Base-by-base conservation (phyloP, 2,113 vertebrate species). In the Sceloporus undulatus region DNA sequence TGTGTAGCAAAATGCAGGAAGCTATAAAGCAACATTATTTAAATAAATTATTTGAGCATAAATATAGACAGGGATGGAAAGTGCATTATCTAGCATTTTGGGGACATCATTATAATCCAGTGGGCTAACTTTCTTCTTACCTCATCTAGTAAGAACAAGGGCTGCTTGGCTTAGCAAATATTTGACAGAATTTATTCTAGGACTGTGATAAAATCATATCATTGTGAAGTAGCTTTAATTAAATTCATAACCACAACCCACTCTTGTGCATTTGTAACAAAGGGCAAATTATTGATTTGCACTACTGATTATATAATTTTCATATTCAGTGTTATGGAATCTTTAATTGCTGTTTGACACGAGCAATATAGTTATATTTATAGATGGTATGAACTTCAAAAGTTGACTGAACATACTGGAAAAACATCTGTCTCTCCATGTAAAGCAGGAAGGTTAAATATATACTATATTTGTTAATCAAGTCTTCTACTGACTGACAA, bases 1-100 rank as follows among this genome's bases (percentile, higher is more conserved):
- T 95, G 94, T 93, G 95, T 93, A 93, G 96, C 94, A 95, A 97
- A 96, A 96, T 91, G 95, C 92, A 92, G 90, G 95, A 92, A 95
- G 92, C 94, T 94, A 95, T 97, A 97, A 97, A 96, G 93, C 90
- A 93, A 87, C 93, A 94, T 95, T 97, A 96, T 94, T 96, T 94
- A 95, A 96, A 97, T 95, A 96, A 96, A 96, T 96, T 95, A 94
- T 95, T 88, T 1, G 3, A 92, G 91, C 92, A 90, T 90, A 96
- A 96, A 95, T 92, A 95, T 84, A 92, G 89, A 95, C 84, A 95
- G 89, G 85, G 85, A 93, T 95, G 89, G 84, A 84, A 93, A 95
- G 88, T 29, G 76, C 89, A 81, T 87, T 92, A 86, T 94, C 93
- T 89, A 90, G 91, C 95, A 94, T 92, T 93, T 92, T 74, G 92